Conservation (phyloP, 2,797 vertebrate species). For the Antrozous pallidus region DNA sequence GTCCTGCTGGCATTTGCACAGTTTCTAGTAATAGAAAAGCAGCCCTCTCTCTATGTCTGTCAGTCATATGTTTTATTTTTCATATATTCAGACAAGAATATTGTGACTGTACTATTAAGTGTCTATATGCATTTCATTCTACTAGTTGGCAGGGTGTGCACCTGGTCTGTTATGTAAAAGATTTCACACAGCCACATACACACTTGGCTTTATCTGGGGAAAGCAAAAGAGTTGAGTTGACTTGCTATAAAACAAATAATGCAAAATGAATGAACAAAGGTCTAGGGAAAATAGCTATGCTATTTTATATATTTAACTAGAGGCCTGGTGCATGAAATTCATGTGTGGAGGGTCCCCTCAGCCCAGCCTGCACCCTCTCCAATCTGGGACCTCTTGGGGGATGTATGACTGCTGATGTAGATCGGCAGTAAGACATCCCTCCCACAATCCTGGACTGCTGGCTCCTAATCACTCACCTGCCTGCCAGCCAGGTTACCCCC, state of each 20-base stretch:
- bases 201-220: slow-evolving; percentile 40
- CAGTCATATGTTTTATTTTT: slow-evolving; percentile 7
- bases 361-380: too few relatives aligned
- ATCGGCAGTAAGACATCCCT: too few relatives aligned
- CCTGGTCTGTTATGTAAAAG: slow-evolving; percentile 54
- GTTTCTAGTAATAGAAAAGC: not conserved
- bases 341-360: too few relatives aligned
- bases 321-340: too few relatives aligned
- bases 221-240: not conserved
- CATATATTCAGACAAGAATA: slow-evolving; percentile 39
- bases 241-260: slow-evolving; percentile 41
- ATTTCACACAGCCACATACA: slow-evolving; percentile 44
- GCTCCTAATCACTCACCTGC: too few relatives aligned
- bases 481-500: too few relatives aligned
- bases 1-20: not conserved
- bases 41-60: not conserved
- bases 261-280: not conserved
- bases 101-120: slow-evolving; percentile 35
- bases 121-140: slow-evolving; percentile 48
- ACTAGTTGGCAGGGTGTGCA: not conserved
- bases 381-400: too few relatives aligned
- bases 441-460: too few relatives aligned
- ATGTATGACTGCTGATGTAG: too few relatives aligned
- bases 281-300: not conserved
- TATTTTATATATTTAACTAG: not conserved